Conservation (phyloP, 1,140 invertebrate species). For the Hycleus phaleratus region DNA sequence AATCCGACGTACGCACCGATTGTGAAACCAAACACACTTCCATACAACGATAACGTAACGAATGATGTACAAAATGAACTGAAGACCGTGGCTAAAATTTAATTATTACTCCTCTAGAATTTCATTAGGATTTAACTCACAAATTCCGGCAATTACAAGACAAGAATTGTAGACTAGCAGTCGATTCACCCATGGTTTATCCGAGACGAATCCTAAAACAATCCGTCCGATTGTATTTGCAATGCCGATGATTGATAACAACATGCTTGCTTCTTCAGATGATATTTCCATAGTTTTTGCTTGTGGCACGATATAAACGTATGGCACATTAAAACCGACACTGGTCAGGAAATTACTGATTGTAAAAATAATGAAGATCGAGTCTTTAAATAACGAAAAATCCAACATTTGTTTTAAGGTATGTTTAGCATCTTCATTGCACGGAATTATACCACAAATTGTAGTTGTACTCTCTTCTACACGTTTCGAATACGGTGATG, state of each 20-base stretch:
- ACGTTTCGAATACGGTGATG: slow-evolving; percentile 24
- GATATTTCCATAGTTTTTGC: slow-evolving; percentile 52
- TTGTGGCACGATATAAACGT: slow-evolving; percentile 71
- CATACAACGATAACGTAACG: slow-evolving; percentile 63
- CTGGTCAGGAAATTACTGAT: slow-evolving; percentile 93
- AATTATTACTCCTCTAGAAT: no score
- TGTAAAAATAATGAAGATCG: slow-evolving; percentile 83
- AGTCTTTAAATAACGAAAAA: slow-evolving; percentile 72
- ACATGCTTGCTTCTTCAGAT: slow-evolving; percentile 51
- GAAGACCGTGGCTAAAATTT: slow-evolving; percentile 65
- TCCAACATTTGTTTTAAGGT: slow-evolving; percentile 79
- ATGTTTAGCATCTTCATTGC: slow-evolving; percentile 52
- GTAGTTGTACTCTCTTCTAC: slow-evolving; percentile 17
- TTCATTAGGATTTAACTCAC: slow-evolving; percentile 46
- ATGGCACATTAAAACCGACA: slow-evolving; percentile 93
- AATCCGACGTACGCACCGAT: slow-evolving; percentile 89
- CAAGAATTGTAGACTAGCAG: slow-evolving; percentile 82
- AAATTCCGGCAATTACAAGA: slow-evolving; percentile 73
- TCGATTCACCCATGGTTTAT: slow-evolving; percentile 82
- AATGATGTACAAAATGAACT: slow-evolving; percentile 66
- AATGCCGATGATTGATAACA: slow-evolving; percentile 74
- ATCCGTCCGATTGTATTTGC: slow-evolving; percentile 84
- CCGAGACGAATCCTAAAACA: slow-evolving; percentile 73
- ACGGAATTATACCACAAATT: slow-evolving; percentile 46
- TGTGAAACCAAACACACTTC: slow-evolving; percentile 76